Percentiles rank a stretch among this genome's conserved stretches.
Conservation (phyloP, 2,888 invertebrate genomes). For the Adineta ricciae region DNA sequence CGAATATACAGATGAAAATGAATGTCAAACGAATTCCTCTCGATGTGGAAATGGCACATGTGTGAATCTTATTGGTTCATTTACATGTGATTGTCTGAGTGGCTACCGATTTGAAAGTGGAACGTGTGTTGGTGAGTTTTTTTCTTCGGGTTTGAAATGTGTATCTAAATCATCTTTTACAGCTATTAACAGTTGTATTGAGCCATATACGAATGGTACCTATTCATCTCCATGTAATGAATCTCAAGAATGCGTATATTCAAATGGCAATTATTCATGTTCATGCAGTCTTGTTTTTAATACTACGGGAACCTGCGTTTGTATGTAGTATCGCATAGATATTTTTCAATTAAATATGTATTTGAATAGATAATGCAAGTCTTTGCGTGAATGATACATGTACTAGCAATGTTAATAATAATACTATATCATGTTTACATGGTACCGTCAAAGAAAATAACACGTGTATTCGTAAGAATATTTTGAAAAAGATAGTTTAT, state of each 20-base stretch:
- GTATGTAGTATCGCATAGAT: neutral
- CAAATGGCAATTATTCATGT: neutral
- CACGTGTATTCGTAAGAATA: neutral
- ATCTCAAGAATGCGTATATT: no score
- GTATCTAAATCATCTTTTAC: no score
- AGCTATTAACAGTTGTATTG: neutral
- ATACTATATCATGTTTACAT: neutral
- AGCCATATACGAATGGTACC: neutral
- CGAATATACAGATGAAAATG: neutral
- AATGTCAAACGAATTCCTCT: neutral
- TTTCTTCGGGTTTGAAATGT: no score
- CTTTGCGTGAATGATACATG: neutral
- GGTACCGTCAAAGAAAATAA: neutral
- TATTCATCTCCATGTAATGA: neutral
- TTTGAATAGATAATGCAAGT: neutral
- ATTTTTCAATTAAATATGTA: neutral
- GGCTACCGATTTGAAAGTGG: neutral
- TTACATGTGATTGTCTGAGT: neutral
- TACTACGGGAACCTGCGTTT: neutral
- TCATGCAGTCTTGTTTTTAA: neutral
- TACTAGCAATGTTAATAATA: no score
- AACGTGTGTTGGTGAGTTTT: neutral
- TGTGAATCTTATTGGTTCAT: neutral
- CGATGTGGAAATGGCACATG: neutral
- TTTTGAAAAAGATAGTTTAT: neutral